Percentiles rank a stretch among this genome's conserved stretches.
These are phyloP conservation scores for Lithosia quadra DNA, from an alignment of 2,888 invertebrate genomes.

Conservation along the genomic window DNA sequence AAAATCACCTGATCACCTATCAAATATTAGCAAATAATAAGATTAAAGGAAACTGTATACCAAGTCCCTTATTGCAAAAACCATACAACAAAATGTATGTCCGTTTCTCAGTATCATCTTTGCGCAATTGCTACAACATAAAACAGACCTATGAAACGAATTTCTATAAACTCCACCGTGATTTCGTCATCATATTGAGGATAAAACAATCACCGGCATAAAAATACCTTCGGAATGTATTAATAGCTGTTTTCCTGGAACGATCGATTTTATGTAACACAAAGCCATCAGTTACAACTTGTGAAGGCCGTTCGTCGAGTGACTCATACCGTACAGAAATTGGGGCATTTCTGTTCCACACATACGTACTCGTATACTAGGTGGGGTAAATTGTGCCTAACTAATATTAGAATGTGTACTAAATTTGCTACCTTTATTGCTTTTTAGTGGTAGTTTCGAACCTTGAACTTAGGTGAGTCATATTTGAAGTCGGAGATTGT, in stretches of 20 bases:
- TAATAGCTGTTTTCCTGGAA: conserved; percentile 60
- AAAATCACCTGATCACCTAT: too few relatives aligned
- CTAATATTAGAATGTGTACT: conserved; percentile 67
- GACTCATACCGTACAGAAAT: conserved; percentile 70
- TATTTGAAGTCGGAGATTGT: conserved; percentile 23
- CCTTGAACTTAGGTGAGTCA: conserved; percentile 57
- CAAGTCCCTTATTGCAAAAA: background rate
- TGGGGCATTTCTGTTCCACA: conserved; percentile 66
- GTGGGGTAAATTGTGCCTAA: conserved; percentile 61
- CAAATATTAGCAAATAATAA: too few relatives aligned
- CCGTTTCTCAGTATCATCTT: conserved; percentile 10
- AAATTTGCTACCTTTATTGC: conserved; percentile 54
- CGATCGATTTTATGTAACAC: conserved; percentile 77
- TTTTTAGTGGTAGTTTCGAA: conserved; percentile 42
- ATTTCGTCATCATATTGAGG: conserved; percentile 25
- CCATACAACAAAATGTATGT: background rate
- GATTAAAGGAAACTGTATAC: background rate
- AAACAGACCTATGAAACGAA: conserved; percentile 4
- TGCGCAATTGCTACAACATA: background rate
- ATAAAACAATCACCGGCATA: conserved; percentile 36
- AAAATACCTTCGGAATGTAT: conserved; percentile 51
- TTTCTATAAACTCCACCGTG: conserved; percentile 4
- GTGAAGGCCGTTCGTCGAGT: conserved; percentile 74
- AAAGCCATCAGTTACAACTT: conserved; percentile 71
- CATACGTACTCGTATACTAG: conserved; percentile 28